Base-by-base conservation (phyloP, 2,888 invertebrate species). In the Patella depressa region DNA sequence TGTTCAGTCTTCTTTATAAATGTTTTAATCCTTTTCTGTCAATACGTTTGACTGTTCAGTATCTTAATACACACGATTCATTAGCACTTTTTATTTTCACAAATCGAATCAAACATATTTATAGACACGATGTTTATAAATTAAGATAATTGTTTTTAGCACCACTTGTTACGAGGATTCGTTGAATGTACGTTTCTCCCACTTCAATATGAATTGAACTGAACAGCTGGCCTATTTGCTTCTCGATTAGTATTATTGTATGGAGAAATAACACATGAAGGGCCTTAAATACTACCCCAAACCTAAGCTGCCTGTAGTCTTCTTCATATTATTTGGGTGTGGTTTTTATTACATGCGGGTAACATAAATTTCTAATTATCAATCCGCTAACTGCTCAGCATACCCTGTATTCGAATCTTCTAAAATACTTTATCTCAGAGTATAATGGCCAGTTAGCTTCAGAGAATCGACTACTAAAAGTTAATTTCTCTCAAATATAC, bases 251-350 rank as follows among this genome's bases (percentile, higher is more conserved):
- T 45, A 45, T 65, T 65, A 65, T 65, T 19, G 19, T 11, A 19
- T 14, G 24, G 19, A 24, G 24, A 65, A 65, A 24, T 24, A 65
- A 65, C 65, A 19, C 65, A 65, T 65, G 65, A 65, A 65, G 65
- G 24, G 65, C 65, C 65, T 65, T 65, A 65, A 65, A 65, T 65
- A 65, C 65, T 65, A 65, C 65, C 65, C 65, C 65, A 65, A 65
- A 65, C 65, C 65, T 65, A 65, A 65, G 65, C 24, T 65, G 65
- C 65, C 65, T 65, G 65, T 65, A 65, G 65, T 24, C 65, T 65
- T 65, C 24, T 65, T 24, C 24, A 65, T 65, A 24, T 65, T 65
- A 65, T 24, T 65, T 11, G 65, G 65, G 19, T 65, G 65, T 65
- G 12, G 65, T 24, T 19, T 65, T 65, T 65, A 15, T 3, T 12